These are phyloP conservation scores for Glaucopsyche alexis DNA, from an alignment of 2,888 invertebrate genomes.

Conservation along the genomic window DNA sequence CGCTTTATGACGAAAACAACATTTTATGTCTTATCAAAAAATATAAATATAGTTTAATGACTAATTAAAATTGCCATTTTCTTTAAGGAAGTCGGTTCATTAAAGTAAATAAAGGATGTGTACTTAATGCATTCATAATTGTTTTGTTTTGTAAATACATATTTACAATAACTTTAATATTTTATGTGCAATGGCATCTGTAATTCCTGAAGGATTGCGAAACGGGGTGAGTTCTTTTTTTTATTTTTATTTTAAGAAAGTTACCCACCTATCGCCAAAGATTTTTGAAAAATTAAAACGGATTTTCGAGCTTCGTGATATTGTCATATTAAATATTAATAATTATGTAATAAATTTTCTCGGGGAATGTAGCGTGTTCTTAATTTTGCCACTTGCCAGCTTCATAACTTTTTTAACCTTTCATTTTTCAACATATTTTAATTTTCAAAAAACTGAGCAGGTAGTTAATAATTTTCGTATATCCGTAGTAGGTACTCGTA, in stretches of 20 bases:
- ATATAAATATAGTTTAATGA: background rate
- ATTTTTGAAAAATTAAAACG: too few relatives aligned
- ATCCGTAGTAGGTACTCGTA: too few relatives aligned
- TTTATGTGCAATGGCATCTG: constrained; percentile 54
- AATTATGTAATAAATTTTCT: too few relatives aligned
- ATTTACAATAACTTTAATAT: background rate
- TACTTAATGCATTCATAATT: background rate
- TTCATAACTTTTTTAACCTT: too few relatives aligned
- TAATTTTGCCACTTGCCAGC: too few relatives aligned
- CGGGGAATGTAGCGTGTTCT: too few relatives aligned
- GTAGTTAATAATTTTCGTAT: too few relatives aligned
- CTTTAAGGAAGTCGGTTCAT: background rate
- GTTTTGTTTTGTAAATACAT: background rate
- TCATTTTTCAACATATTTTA: too few relatives aligned
- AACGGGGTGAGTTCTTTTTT: constrained; percentile 44
- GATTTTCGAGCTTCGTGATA: too few relatives aligned
- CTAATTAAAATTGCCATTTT: background rate
- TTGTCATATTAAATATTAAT: too few relatives aligned
- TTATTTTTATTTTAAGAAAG: background rate
- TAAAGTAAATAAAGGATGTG: background rate
- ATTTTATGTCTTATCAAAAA: background rate
- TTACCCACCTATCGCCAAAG: too few relatives aligned
- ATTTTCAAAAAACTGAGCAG: too few relatives aligned
- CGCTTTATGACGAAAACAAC: constrained; percentile 31
- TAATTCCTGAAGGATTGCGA: constrained; percentile 59